Conservation (phyloP, 2,113 vertebrate genomes). For the Formicarius rufipectus region DNA sequence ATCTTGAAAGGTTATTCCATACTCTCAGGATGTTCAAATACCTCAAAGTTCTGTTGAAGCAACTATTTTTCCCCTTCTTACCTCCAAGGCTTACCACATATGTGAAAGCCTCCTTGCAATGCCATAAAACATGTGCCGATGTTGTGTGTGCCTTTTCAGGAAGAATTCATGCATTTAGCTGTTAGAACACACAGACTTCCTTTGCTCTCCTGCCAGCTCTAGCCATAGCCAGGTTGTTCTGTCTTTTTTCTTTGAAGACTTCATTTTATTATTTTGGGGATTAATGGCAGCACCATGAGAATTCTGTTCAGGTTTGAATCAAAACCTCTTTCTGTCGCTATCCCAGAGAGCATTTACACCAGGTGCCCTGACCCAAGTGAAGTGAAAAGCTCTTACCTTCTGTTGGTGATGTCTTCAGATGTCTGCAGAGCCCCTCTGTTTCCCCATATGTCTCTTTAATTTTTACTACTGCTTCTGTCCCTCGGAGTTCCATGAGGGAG, state of each 20-base stretch:
- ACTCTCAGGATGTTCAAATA: not conserved
- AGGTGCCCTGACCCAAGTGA: not conserved
- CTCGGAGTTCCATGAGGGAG: conserved; percentile 96
- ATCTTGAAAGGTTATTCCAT: not conserved
- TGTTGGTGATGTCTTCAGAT: conserved; percentile 91
- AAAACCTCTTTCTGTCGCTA: not conserved
- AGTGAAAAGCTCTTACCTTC: conserved; percentile 81
- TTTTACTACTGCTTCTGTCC: conserved; percentile 95
- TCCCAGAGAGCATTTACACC: not conserved
- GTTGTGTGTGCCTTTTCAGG: not conserved
- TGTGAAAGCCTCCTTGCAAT: not conserved
- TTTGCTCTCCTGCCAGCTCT: not conserved
- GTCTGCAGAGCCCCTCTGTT: conserved; percentile 91
- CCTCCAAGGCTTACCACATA: not conserved
- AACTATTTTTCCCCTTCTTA: not conserved
- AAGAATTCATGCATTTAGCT: not conserved
- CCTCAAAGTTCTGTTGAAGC: not conserved
- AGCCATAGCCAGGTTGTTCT: not conserved
- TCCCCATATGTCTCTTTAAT: conserved; percentile 95
- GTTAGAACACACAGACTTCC: not conserved
- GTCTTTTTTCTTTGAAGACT: not conserved
- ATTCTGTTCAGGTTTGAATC: not conserved
- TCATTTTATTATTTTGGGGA: not conserved
- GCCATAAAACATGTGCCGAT: not conserved
- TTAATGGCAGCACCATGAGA: not conserved